Evolutionary conservation across 2,888 invertebrate species (phyloP).

Genomic region (Salpingus planirostris): DNA sequence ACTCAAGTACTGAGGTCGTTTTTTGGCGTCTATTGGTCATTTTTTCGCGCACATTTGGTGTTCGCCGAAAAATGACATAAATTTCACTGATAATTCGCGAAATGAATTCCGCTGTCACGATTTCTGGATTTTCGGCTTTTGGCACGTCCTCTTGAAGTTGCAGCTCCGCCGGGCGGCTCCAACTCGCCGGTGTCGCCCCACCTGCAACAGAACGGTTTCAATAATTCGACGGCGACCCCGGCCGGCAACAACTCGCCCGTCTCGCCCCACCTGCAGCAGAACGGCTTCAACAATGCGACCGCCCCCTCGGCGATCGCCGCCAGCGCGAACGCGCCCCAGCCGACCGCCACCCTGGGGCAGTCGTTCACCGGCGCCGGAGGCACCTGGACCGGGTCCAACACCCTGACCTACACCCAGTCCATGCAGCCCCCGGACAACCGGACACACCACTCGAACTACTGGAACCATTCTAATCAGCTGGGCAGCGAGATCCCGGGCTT

Average conservation of each 20-base stretch:
- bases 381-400: constrained; percentile 84
- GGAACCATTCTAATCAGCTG: constrained; percentile 46
- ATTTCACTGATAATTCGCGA: too few species aligned
- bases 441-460: constrained; percentile 52
- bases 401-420: constrained; percentile 85
- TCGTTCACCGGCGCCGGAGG: constrained; percentile 40
- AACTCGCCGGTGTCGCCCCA: constrained; percentile 46
- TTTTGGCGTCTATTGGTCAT: too few species aligned
- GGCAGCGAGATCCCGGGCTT: constrained; percentile 51
- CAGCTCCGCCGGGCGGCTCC: too few species aligned
- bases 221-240: too few species aligned
- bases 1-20: too few species aligned
- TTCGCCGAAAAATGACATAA: too few species aligned
- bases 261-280: constrained; percentile 45
- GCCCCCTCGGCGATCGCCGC: constrained; percentile 9
- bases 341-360: constrained; percentile 4
- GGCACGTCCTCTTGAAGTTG: too few species aligned
- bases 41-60: too few species aligned
- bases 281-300: constrained; percentile 35
- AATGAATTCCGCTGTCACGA: too few species aligned
- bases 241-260: constrained; percentile 41
- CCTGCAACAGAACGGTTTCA: constrained; percentile 43
- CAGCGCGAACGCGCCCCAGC: constrained; percentile 1
- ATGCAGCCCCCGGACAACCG: constrained; percentile 68
- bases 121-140: too few species aligned